Conservation (phyloP, 1,140 invertebrate species). For the Stegodyphus dumicola region DNA sequence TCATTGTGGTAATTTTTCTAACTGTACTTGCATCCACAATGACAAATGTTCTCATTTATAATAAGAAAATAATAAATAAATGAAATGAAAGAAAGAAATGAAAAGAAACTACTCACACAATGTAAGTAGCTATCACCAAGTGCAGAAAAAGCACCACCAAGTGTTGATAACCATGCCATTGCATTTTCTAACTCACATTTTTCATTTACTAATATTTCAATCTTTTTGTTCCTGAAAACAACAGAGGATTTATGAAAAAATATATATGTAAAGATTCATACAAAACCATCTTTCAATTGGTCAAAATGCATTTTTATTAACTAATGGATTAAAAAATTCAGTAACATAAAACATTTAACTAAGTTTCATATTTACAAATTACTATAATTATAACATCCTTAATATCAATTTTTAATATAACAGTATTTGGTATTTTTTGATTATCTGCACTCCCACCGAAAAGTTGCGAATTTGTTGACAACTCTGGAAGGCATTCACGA, state of each 20-base stretch:
- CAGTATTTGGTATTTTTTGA: not conserved
- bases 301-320: not conserved
- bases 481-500: no score
- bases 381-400: not conserved
- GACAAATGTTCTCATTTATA: no score
- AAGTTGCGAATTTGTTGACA: no score
- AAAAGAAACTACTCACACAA: slow-evolving; percentile 75
- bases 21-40: no score
- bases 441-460: no score
- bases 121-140: slow-evolving; percentile 84
- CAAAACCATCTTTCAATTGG: not conserved
- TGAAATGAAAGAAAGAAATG: no score
- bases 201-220: slow-evolving; percentile 65
- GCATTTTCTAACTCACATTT: slow-evolving; percentile 81
- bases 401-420: not conserved
- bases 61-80: no score
- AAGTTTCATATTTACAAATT: not conserved
- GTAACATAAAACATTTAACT: not conserved
- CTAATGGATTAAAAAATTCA: not conserved
- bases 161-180: slow-evolving; percentile 94
- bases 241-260: slow-evolving; percentile 45
- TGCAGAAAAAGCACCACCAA: slow-evolving; percentile 93
- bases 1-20: no score
- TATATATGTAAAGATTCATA: not conserved
- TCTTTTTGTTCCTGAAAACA: slow-evolving; percentile 65